A percentile compares a stretch with the other conserved stretches of the same genome.
phyloP scores from a whole-genome alignment of 2,797 vertebrate genomes.

The Phrynocephalus vlangalii region DNA sequence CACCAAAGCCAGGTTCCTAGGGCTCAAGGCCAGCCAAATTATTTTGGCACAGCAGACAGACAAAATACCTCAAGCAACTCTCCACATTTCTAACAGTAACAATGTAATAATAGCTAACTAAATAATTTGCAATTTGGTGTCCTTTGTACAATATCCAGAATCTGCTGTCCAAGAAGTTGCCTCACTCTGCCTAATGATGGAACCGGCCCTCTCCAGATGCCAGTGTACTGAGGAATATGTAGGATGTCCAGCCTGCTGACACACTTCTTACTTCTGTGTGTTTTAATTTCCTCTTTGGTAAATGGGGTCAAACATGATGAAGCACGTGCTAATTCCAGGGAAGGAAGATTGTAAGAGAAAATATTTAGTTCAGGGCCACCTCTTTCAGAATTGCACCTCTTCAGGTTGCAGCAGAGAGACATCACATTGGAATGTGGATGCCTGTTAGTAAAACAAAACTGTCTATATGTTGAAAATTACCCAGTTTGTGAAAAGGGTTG shows the following conservation, averaged over 20 bases:
- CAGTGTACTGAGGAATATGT: not conserved
- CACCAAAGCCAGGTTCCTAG: not conserved
- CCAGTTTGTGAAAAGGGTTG: too few species aligned
- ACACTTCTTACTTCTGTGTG: not conserved
- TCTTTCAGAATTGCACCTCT: not conserved
- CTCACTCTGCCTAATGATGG: not conserved
- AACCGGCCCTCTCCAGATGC: not conserved
- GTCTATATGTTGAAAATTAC: not conserved
- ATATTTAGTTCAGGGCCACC: too few species aligned
- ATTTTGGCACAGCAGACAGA: not conserved
- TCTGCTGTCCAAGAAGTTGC: too few species aligned
- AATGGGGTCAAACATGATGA: conserved; percentile 7
- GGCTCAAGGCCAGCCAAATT: not conserved
- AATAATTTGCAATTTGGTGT: not conserved
- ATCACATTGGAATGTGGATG: not conserved
- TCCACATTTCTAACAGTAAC: not conserved
- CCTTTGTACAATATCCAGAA: not conserved
- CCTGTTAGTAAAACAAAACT: not conserved
- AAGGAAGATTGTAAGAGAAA: not conserved
- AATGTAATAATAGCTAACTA: not conserved
- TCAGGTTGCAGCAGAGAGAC: not conserved
- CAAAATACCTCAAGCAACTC: not conserved
- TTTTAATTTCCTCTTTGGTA: not conserved
- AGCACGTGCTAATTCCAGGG: not conserved
- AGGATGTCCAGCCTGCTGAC: not conserved